Evolutionary conservation across 2,888 invertebrate species (phyloP), one percentile per base, ranked within the genome.

Genomic region (Pseudococcus jackbeardsleyi): DNA sequence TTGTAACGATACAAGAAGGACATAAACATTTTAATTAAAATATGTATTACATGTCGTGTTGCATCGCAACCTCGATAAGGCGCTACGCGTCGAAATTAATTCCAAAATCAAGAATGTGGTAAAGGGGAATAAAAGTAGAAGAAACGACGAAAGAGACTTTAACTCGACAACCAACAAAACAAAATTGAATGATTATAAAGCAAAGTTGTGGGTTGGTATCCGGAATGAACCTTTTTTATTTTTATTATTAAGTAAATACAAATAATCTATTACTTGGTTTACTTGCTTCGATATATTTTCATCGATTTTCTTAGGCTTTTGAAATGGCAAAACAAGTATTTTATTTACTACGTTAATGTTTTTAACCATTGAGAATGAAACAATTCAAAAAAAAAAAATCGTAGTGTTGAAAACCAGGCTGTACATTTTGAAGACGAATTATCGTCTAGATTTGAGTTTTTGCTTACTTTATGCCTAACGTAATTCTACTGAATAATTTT

Each of bases 21-120:
- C 7, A 72, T 22, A 64, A 77, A 77, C 11, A 39, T 77, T 77
- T 39, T 77, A 77, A 77, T 77, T 77, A 77, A 77, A 77, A 77
- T 15, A 39, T 39, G 7, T 39, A 15, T 15, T 50, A 50, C 50
- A 39, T 39, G 77, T 77, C 39, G 17, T 64, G 39, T 64, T 64
- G 64, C 64, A 64, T 64, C 19, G 19, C 64, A 22, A 22, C 19
- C 12, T 64, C 22, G 9, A 64, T 5, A 19, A 64, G 64, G 22
- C 22, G 22, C 64, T 33, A 33, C 26, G 26, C 26, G 26, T 33
- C 19, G 12, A 64, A 64, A 64, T 64, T 64, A 64, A 64, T 22
- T 64, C 22, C 4, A 64, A 64, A 64, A 64, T 64, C 22, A 64
- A 19, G 19, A 19, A 64, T 64, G 22, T 7, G 19, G 19, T 9